Conservation (phyloP, 2,888 invertebrate species). For the Oligia fasciuncula region DNA sequence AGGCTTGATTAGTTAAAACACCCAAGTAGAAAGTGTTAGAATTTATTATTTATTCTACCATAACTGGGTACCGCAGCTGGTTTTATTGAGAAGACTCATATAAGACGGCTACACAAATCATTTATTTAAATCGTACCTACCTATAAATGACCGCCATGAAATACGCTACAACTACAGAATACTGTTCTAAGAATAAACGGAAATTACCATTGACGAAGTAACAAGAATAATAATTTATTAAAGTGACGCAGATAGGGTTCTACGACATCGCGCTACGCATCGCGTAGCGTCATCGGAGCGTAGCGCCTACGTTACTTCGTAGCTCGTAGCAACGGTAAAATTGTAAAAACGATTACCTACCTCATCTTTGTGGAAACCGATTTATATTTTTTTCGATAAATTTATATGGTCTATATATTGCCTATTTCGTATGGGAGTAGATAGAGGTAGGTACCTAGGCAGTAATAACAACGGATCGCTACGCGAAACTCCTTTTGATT, state of each 20-base stretch:
- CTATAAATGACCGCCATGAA: neutral
- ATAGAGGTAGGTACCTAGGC: neutral
- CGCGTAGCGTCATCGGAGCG: neutral
- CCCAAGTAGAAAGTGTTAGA: neutral
- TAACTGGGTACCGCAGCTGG: neutral
- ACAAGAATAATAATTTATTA: neutral
- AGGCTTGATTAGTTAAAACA: neutral
- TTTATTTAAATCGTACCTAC: neutral
- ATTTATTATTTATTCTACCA: neutral
- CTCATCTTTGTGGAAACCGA: neutral
- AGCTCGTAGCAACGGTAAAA: constrained; percentile 14
- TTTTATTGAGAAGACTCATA: neutral
- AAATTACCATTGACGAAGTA: neutral
- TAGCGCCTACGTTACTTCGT: constrained; percentile 13
- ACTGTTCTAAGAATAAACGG: neutral
- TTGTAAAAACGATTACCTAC: neutral
- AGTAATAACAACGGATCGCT: neutral
- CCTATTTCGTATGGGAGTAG: neutral
- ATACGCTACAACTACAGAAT: neutral
- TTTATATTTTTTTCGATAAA: neutral
- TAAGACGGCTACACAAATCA: too few relatives aligned
- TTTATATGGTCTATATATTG: neutral
- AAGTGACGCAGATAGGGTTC: neutral
- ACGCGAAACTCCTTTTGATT: neutral
- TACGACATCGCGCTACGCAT: neutral